Percentiles rank a stretch among this genome's conserved stretches.
These are phyloP conservation scores for Phengaris alcon DNA, from an alignment of 2,888 invertebrate genomes.

Conservation along the genomic window DNA sequence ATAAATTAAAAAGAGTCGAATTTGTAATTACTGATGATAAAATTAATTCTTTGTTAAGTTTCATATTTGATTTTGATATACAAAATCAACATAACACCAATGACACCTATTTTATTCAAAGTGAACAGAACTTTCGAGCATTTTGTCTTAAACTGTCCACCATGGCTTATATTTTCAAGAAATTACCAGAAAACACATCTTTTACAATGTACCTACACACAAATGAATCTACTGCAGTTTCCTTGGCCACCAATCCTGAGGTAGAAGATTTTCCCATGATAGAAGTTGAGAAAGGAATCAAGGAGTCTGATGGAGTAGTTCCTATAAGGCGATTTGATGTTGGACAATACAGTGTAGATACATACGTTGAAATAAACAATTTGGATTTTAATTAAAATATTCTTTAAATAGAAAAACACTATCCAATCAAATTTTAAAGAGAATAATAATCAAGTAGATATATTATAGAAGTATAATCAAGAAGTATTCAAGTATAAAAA, in stretches of 20 bases:
- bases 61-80: slow-evolving; percentile 60
- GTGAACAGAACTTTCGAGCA: slow-evolving; percentile 80
- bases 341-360: slow-evolving; percentile 56
- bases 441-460: neutral
- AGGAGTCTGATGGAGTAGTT: slow-evolving; percentile 52
- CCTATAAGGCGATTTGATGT: slow-evolving; percentile 60
- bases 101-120: slow-evolving; percentile 81
- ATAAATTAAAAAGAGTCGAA: slow-evolving; percentile 72
- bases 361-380: slow-evolving; percentile 55
- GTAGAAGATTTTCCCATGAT: slow-evolving; percentile 70
- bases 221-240: slow-evolving; percentile 78
- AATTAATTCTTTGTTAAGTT: slow-evolving; percentile 53
- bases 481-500: neutral
- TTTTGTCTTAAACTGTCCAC: slow-evolving; percentile 80
- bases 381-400: slow-evolving; percentile 3
- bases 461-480: no score
- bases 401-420: slow-evolving; percentile 6
- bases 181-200: slow-evolving; percentile 74
- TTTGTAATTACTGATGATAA: slow-evolving; percentile 65
- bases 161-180: slow-evolving; percentile 65
- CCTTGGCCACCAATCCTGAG: slow-evolving; percentile 74
- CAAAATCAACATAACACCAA: slow-evolving; percentile 52
- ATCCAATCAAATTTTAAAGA: neutral
- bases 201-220: slow-evolving; percentile 82
- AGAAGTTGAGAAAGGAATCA: slow-evolving; percentile 50